phyloP scores from a whole-genome alignment of 2,797 vertebrate species.

The Glossophaga mutica region DNA sequence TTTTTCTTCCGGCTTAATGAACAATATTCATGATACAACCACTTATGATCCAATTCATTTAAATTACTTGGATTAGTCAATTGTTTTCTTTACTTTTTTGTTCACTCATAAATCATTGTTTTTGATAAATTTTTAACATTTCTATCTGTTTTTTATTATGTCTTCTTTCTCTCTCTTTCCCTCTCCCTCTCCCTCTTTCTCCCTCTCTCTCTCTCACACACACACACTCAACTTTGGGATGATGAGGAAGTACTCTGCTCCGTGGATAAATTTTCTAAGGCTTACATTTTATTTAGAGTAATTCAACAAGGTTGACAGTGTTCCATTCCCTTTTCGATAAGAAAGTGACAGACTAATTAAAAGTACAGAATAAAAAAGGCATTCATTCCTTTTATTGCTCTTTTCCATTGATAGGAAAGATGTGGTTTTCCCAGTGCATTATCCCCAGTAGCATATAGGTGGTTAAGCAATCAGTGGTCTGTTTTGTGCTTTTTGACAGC shows the following conservation, averaged over 20 bases:
- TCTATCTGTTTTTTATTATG: background rate
- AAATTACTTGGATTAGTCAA: background rate
- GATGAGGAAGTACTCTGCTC: background rate
- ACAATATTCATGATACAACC: background rate
- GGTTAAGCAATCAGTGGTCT: slow-evolving; percentile 36
- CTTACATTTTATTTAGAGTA: background rate
- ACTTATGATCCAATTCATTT: background rate
- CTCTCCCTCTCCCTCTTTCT: background rate
- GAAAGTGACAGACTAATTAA: background rate
- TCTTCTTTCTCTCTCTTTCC: background rate
- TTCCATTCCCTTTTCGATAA: background rate
- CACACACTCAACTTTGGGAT: fast-evolving
- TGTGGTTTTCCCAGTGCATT: background rate
- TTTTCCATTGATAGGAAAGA: background rate
- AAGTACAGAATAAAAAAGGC: background rate
- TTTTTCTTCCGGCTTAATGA: background rate
- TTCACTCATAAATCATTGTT: background rate
- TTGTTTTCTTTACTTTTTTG: background rate
- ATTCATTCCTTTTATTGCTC: background rate
- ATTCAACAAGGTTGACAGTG: background rate
- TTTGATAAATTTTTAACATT: background rate
- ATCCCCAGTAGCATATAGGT: background rate
- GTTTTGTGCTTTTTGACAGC: slow-evolving; percentile 54
- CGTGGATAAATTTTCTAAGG: background rate
- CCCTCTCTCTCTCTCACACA: background rate